phyloP scores from a whole-genome alignment of 2,797 vertebrate genomes.

The Glyptemys insculpta region DNA sequence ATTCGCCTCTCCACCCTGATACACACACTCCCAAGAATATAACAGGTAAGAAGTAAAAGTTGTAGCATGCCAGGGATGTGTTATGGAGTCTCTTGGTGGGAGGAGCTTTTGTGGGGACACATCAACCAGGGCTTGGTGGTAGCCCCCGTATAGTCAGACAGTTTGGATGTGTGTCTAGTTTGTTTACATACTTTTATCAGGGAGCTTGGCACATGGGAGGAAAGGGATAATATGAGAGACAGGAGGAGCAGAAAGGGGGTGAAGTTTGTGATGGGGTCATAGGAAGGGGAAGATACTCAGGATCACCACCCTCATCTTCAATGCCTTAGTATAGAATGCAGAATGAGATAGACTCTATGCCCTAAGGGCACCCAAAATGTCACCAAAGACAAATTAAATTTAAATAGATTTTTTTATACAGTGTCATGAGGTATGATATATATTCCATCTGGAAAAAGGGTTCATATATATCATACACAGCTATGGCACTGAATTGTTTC shows the following conservation, averaged over 20 bases:
- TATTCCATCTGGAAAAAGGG: constrained; percentile 23
- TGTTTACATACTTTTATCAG: not conserved
- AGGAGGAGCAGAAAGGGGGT: not conserved
- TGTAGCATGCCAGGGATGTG: not conserved
- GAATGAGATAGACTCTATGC: not conserved
- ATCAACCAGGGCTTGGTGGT: not conserved
- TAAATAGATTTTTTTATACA: constrained; percentile 18
- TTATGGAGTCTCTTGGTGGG: not conserved
- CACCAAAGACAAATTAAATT: constrained; percentile 23
- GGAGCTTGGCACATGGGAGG: not conserved
- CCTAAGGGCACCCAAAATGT: not conserved
- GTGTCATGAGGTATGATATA: not conserved
- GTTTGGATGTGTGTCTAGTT: not conserved
- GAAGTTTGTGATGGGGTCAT: not conserved
- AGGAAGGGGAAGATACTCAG: not conserved
- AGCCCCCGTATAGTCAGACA: not conserved
- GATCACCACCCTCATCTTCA: not conserved
- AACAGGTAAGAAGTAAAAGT: not conserved
- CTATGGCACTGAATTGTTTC: constrained; percentile 34
- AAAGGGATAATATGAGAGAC: not conserved
- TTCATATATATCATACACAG: not conserved
- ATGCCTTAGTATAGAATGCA: not conserved
- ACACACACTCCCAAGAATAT: not conserved
- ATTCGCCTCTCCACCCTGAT: too few relatives aligned
- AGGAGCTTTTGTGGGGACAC: not conserved